These are phyloP conservation scores for Hyposoter didymator DNA, from an alignment of 2,888 invertebrate genomes.

Conservation along the genomic window DNA sequence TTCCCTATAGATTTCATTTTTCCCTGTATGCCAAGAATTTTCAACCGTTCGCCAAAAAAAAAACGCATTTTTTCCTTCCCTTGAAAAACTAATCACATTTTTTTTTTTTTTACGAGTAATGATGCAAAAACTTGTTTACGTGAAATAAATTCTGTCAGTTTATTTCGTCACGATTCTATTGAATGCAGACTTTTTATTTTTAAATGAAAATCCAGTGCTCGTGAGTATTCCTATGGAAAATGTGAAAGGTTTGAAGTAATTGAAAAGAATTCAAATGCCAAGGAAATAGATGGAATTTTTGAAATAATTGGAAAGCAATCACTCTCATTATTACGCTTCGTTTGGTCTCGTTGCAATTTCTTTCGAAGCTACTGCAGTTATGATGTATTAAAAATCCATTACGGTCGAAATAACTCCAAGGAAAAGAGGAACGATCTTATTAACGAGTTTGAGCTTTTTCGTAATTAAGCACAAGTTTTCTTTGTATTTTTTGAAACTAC, in stretches of 20 bases:
- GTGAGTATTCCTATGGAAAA: neutral
- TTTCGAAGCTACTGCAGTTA: neutral
- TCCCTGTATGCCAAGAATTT: neutral
- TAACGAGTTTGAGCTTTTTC: neutral
- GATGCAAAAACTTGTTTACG: neutral
- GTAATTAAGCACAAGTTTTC: neutral
- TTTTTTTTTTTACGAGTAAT: neutral
- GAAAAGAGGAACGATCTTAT: neutral
- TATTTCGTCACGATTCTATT: neutral
- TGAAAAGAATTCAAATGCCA: neutral
- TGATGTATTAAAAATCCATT: neutral
- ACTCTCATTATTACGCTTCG: neutral
- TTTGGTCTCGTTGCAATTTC: neutral
- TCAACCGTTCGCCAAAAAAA: neutral
- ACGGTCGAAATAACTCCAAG: neutral
- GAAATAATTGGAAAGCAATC: neutral
- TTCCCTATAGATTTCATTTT: neutral
- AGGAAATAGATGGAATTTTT: neutral
- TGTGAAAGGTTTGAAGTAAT: neutral
- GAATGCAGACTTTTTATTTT: neutral
- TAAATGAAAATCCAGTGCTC: neutral
- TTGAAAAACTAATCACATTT: neutral
- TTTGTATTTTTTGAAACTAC: neutral
- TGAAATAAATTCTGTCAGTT: neutral
- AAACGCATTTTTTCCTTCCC: neutral